These are phyloP conservation scores for Acleris holmiana DNA, from an alignment of 2,888 invertebrate species.

Conservation along the genomic window DNA sequence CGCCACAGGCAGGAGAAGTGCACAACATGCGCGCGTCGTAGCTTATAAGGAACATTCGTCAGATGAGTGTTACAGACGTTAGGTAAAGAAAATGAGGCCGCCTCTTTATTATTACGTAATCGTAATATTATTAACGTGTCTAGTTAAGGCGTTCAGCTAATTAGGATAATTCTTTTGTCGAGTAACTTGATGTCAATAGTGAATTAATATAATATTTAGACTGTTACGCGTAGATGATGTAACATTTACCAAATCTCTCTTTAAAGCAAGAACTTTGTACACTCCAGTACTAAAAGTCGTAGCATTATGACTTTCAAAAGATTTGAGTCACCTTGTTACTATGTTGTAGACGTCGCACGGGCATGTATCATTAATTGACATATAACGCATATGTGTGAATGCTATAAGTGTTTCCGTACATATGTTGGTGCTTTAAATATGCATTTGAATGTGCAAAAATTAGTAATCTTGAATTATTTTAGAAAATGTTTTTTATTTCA, in stretches of 20 bases:
- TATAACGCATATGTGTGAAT: constrained; percentile 41
- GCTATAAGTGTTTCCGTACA: constrained; percentile 58
- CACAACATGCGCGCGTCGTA: constrained; percentile 15
- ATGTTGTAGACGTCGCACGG: constrained; percentile 21
- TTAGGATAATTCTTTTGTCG: constrained; percentile 70
- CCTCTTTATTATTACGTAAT: constrained; percentile 72
- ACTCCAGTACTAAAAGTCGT: constrained; percentile 28
- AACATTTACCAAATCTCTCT: constrained; percentile 76
- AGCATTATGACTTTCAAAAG: constrained; percentile 19
- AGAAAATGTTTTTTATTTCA: constrained; percentile 36
- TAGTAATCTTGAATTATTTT: constrained; percentile 34
- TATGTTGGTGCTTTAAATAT: constrained; percentile 68
- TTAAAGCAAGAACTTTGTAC: constrained; percentile 52
- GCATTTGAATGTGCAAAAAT: constrained; percentile 62
- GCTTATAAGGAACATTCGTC: constrained; percentile 32
- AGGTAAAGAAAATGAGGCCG: constrained; percentile 77
- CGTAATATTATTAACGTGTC: constrained; percentile 58
- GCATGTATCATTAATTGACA: constrained; percentile 31
- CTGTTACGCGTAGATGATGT: constrained; percentile 58
- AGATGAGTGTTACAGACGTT: constrained; percentile 44
- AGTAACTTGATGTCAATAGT: constrained; percentile 64
- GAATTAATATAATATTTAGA: constrained; percentile 63
- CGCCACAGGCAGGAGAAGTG: background rate
- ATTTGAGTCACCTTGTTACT: constrained; percentile 31
- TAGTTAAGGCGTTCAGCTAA: constrained; percentile 61